A percentile compares a stretch with the other conserved stretches of the same genome.
These are phyloP conservation scores for Willisornis vidua DNA, from an alignment of 2,113 vertebrate species.

Conservation along the genomic window DNA sequence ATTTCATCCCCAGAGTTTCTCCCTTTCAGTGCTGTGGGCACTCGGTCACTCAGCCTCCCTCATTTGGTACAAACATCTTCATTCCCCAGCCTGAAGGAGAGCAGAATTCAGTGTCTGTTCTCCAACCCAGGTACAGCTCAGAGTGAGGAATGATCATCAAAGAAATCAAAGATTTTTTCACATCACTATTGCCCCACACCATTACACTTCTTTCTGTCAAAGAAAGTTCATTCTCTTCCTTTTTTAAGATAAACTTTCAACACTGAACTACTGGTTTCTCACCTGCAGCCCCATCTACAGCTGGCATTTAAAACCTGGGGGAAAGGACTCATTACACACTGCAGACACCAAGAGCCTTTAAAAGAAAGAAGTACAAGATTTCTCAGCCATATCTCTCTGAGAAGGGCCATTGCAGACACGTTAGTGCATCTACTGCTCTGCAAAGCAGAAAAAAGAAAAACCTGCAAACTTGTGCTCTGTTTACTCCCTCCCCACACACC, in stretches of 20 bases:
- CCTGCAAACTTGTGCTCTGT: not conserved
- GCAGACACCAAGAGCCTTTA: not conserved
- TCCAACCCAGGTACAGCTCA: not conserved
- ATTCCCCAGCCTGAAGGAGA: not conserved
- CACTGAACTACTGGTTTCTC: not conserved
- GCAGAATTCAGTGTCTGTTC: not conserved
- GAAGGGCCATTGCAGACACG: not conserved
- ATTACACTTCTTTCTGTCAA: not conserved
- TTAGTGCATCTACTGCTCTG: not conserved
- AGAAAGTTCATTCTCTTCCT: not conserved
- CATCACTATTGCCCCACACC: not conserved
- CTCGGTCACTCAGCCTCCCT: not conserved
- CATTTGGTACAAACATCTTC: not conserved
- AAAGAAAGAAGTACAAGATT: not conserved
- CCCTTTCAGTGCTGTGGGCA: not conserved
- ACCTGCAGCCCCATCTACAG: not conserved
- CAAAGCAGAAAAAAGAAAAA: not conserved
- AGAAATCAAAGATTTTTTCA: not conserved
- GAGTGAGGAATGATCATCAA: not conserved
- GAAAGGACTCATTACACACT: not conserved
- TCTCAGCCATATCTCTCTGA: not conserved
- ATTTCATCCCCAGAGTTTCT: constrained; percentile 44
- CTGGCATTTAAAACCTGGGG: not conserved
- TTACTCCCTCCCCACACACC: not conserved
- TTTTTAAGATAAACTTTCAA: not conserved